Conservation (phyloP, 2,797 vertebrate species). For the Gymnopithys bicolor region DNA sequence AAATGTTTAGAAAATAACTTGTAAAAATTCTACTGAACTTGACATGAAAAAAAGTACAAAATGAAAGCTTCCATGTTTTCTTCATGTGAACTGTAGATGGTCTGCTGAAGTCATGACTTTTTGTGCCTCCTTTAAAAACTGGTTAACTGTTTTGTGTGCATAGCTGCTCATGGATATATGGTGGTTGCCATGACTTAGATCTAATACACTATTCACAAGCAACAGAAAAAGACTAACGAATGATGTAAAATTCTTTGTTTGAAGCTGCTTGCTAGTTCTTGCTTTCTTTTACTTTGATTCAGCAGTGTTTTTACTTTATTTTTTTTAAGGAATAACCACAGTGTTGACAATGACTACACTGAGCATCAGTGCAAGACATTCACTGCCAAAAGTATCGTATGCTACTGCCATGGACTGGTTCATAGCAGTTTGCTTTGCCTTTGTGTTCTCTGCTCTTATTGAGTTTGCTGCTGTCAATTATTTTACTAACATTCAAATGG, state of each 20-base stretch:
- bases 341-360: conserved; percentile 98
- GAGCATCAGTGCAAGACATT: conserved; percentile 97
- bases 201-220: neutral
- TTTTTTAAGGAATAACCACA: conserved; percentile 91
- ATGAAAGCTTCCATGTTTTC: neutral
- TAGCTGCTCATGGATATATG: neutral
- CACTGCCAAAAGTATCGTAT: conserved; percentile 97
- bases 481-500: conserved; percentile 92
- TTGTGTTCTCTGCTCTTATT: conserved; percentile 97
- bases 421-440: conserved; percentile 97
- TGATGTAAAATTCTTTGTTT: neutral
- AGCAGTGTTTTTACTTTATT: conserved; percentile 9
- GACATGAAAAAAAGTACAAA: neutral
- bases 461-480: conserved; percentile 99
- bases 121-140: neutral
- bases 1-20: neutral
- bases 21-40: neutral
- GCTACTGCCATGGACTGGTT: conserved; percentile 99
- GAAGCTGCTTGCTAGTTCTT: neutral
- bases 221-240: neutral
- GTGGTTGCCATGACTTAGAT: neutral
- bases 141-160: neutral
- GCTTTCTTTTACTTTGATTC: neutral
- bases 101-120: neutral
- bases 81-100: neutral